Evolutionary conservation across 2,888 invertebrate species (phyloP).

Genomic region (Cephus runcator): DNA sequence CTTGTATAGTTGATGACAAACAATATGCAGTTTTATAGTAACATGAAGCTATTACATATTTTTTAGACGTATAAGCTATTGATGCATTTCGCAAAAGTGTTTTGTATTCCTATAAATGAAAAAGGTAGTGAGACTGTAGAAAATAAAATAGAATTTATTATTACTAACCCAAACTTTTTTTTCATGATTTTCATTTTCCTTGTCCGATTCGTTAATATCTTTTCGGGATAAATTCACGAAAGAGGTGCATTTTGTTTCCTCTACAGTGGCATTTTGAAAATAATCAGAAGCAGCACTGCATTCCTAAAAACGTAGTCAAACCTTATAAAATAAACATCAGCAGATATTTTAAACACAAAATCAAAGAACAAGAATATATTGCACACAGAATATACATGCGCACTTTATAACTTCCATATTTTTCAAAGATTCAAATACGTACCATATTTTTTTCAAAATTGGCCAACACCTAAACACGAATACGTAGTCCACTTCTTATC

Average conservation of each 20-base stretch:
- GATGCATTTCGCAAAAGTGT: constrained; percentile 14
- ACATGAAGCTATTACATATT: constrained; percentile 18
- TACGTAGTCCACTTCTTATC: not conserved
- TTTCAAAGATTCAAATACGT: not conserved
- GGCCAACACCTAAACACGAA: not conserved
- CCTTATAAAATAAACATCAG: not conserved
- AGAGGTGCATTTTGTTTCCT: not conserved
- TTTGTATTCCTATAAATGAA: constrained; percentile 6
- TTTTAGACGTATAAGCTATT: constrained; percentile 15
- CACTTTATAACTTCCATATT: not conserved
- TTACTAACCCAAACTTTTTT: not conserved
- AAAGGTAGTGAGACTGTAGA: not conserved
- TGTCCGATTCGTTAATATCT: not conserved
- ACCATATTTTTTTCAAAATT: not conserved
- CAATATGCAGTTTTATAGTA: constrained; percentile 24
- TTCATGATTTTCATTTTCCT: not conserved
- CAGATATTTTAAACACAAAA: not conserved
- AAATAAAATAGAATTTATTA: not conserved
- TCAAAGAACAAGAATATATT: not conserved
- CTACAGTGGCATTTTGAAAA: not conserved
- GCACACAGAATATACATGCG: not conserved
- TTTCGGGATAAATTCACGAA: not conserved
- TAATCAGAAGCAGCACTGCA: not conserved
- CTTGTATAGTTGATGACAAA: constrained; percentile 11
- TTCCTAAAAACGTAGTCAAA: not conserved